A percentile compares a stretch with the other conserved stretches of the same genome.
These are phyloP conservation scores for Thamnophis sirtalis DNA, from an alignment of 2,113 vertebrate species.

Conservation along the genomic window DNA sequence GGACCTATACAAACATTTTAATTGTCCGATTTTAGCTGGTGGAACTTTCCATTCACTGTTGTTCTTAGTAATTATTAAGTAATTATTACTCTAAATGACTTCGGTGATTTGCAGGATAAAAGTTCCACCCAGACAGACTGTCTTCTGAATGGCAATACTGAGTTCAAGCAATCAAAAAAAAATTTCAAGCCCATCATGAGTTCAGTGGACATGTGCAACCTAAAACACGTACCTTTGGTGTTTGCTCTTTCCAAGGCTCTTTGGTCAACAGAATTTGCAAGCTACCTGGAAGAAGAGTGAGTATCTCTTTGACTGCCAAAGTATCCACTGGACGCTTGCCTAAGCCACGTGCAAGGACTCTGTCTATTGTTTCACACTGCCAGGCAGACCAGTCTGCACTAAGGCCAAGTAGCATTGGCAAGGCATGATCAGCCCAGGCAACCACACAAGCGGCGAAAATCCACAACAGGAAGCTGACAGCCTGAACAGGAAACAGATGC, in stretches of 20 bases:
- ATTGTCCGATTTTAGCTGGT: neutral
- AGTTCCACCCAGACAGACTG: neutral
- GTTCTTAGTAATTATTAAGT: neutral
- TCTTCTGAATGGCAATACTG: neutral
- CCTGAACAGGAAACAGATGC: constrained; percentile 65
- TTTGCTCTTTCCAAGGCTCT: constrained; percentile 88
- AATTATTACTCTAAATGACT: neutral
- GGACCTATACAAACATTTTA: neutral
- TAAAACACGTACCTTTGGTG: constrained; percentile 75
- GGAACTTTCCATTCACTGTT: neutral
- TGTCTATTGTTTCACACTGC: constrained; percentile 50
- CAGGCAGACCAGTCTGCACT: constrained; percentile 78
- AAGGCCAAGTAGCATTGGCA: constrained; percentile 84
- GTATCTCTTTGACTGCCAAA: constrained; percentile 64
- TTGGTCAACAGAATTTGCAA: constrained; percentile 79
- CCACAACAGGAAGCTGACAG: constrained; percentile 81
- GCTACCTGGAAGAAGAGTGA: constrained; percentile 77
- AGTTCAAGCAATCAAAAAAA: neutral
- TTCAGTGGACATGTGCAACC: neutral
- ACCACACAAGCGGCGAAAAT: constrained; percentile 82
- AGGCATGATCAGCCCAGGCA: constrained; percentile 83
- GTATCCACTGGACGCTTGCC: constrained; percentile 63
- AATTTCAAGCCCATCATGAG: neutral
- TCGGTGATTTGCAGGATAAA: neutral
- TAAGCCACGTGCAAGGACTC: constrained; percentile 49